Conservation (phyloP, 2,888 invertebrate genomes). For the Cerastis leucographa region DNA sequence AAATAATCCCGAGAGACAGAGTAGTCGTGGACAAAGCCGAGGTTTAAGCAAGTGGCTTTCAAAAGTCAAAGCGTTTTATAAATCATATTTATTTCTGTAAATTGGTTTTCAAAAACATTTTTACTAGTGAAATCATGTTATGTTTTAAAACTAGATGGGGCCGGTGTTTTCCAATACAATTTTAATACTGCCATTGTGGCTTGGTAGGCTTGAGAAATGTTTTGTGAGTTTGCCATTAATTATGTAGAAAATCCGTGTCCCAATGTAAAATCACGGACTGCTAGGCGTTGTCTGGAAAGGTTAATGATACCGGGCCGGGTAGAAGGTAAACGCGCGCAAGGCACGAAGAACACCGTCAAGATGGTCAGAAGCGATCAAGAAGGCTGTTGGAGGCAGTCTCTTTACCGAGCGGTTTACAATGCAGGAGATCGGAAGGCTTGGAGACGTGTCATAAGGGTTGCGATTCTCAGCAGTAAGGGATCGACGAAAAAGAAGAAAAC, state of each 20-base stretch:
- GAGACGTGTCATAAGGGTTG: background rate
- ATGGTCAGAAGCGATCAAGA: background rate
- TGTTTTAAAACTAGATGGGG: background rate
- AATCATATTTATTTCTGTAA: background rate
- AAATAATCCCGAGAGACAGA: background rate
- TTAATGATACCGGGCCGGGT: background rate
- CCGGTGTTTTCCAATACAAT: background rate
- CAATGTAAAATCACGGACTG: too few relatives aligned
- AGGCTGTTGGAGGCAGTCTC: background rate
- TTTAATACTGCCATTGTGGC: background rate
- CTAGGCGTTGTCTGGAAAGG: too few relatives aligned
- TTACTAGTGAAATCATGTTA: background rate
- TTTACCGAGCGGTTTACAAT: background rate
- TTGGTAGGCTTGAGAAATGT: background rate
- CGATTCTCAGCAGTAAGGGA: background rate
- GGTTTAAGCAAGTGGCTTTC: background rate
- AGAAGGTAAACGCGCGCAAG: background rate
- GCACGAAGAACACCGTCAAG: background rate
- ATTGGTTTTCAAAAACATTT: background rate
- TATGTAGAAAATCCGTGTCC: too few relatives aligned
- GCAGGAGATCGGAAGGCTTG: background rate
- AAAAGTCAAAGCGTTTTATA: background rate
- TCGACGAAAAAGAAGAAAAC: background rate
- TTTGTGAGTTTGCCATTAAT: background rate
- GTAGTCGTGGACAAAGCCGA: background rate